Evolutionary conservation across 1,140 invertebrate species (phyloP), one percentile per base, ranked within the genome.

Genomic region (Drosophila lini): DNA sequence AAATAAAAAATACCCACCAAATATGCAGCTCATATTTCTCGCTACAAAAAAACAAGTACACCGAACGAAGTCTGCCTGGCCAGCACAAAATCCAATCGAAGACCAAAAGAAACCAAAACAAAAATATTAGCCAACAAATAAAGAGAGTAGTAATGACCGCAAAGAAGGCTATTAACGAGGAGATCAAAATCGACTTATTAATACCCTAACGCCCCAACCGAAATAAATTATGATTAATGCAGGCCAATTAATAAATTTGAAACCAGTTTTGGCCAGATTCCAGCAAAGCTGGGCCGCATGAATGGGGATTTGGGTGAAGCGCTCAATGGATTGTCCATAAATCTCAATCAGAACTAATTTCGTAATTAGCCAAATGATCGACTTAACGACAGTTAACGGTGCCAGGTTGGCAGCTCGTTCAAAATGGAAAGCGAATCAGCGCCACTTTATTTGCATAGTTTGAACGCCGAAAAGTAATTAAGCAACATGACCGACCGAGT

Each of bases 1-100:
- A 71, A 62, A 69, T 86, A 86, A 41, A 59, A 70, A 80, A 74
- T 41, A 70, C 47, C 41, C 48, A 55, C 65, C 58, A 58, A 58
- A 60, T 70, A 61, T 86, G 67, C 47, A 88, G 79, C 79, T 88
- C 70, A 88, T 77, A 86, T 88, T 80, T 80, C 83, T 44, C 28
- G 38, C 25, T n/a, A 10, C 42, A 63, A 64, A 50, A 50, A 58
- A 52, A 25, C 25, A 65, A 62, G 47, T 58, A 74, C 38, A 57
- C 45, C 34, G 32, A 60, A 78, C 34, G 32, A 60, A 78, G 78
- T 74, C 67, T 61, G 70, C 63, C 45, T 59, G 57, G 65, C 42
- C 60, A 80, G 70, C 70, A 62, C 42, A 36, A 71, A 75, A 42
- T 25, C 16, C 19, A 56, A 38, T n/a, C 41, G 59, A 45, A 71